Evolutionary conservation across 2,888 invertebrate genomes (phyloP).

Genomic region (Linnaemya tessellans): DNA sequence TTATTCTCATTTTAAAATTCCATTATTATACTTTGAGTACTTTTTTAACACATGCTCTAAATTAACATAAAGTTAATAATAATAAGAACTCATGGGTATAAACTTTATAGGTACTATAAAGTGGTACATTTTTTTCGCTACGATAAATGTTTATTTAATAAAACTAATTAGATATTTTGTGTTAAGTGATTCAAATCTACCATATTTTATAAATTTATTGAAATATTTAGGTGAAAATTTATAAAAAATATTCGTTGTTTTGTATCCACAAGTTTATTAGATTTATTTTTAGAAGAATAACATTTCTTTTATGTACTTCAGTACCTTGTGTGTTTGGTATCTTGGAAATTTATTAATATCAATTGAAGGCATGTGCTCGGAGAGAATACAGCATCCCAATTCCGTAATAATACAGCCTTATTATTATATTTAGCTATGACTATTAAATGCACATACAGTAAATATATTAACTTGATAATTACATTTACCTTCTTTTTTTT

Average conservation of each 20-base stretch:
- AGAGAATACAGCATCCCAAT: no score
- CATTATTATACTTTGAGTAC: conserved; percentile 6
- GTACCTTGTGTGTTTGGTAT: neutral
- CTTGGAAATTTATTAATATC: no score
- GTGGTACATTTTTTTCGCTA: neutral
- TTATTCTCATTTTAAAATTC: no score
- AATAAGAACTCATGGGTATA: no score
- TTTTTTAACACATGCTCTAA: conserved; percentile 54
- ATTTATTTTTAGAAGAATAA: no score
- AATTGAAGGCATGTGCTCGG: no score
- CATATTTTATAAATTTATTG: neutral
- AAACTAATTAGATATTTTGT: conserved; percentile 52
- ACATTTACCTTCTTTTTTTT: neutral
- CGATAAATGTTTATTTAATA: conserved; percentile 30
- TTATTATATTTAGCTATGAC: no score
- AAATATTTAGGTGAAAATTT: neutral
- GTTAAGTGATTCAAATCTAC: conserved; percentile 43
- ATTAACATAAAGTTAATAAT: conserved; percentile 47
- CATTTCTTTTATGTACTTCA: neutral
- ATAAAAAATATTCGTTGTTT: neutral
- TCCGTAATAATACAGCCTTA: no score
- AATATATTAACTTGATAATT: no score
- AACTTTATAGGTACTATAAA: neutral
- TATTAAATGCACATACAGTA: no score
- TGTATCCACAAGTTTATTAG: neutral